Base-by-base conservation (phyloP, 2,797 vertebrate genomes). In the Gambelia wislizenii region DNA sequence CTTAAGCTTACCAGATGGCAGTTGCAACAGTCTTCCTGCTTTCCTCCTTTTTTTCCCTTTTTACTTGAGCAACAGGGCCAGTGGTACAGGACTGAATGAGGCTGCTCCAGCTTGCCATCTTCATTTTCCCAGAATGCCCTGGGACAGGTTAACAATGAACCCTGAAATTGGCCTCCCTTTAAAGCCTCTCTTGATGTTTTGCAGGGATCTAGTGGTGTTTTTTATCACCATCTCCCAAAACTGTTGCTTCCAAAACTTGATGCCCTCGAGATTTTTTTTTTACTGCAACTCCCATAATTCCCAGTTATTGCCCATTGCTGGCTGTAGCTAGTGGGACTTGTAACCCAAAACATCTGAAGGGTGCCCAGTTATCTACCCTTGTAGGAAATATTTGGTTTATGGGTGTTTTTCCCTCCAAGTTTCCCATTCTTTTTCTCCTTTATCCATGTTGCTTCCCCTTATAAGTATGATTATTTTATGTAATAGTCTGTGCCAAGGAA, bases 401-500 rank as follows among this genome's bases (percentile, higher is more conserved):
- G 18, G 42, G 44, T 8, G 10, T 20, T 6, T 78, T 1, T 33
- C 18, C 7, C 25, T 14, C 3, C 4, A 18, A 64, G 39, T 12
- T 76, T 52, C 47, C 4, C 22, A 59, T 72, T 49, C 33, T 44
- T 74, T 52, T n/a, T n/a, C 89, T 27, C 82, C 52, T 30, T 49
- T 81, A 0, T 6, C 61, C 72, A 0, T 67, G 10, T 64, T 86
- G 49, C 72, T 13, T 86, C 42, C 1, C 30, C 39, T 74, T 30
- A 8, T 76, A 91, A 72, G 64, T 1, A 10, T 85, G 87, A 82
- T 20, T 81, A 54, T 52, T 84, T 96, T 95, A 96, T 87, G 86
- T 95, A 96, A 96, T 52, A 70, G 78, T 81, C 88, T 87, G 0
- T 93, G 90, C 90, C 92, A 83, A 87, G 89, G 39, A 93, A 91